Evolutionary conservation across 2,888 invertebrate genomes (phyloP), one percentile per base, ranked within the genome.

Genomic region (Brachyptera risi): DNA sequence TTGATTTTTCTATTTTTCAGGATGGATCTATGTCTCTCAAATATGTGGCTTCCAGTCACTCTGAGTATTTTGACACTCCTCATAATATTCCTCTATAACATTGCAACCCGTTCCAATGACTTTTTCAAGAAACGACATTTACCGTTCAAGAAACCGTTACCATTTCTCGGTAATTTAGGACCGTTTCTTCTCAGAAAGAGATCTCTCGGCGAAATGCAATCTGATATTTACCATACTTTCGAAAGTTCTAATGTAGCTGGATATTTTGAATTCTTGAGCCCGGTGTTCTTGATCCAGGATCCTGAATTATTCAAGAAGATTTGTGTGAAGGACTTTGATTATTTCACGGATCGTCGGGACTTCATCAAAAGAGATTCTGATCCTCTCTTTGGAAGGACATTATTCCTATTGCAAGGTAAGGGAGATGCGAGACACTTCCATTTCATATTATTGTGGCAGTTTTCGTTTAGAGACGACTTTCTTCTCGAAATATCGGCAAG

Each of bases 271-370:
- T 51, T 51, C 51, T 2, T 51, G 51, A 26, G 15, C 7, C 51
- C 51, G 2, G 35, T 51, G 51, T 1, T 31, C 9, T 31, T 51
- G 51, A 21, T 51, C 17, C 54, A 38, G 24, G 65, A 65, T 31
- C 62, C 64, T 13, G 63, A 62, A 26, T 37, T 65, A 15, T 58
- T 65, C 23, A 63, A 63, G 50, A 21, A 54, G 35, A 54, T 63
- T 37, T 37, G 60, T 13, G 54, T 63, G 3, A 63, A 63, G 54
- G 60, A 60, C 9, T 54, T 56, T 21, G 60, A 60, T 37, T 23
- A 42, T 37, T 60, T 60, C 19, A 51, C 56, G 1, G 56, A 60
- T 24, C 54, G 56, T 15, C 17, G 13, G 13, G 9, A 15, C 5
- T 47, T 37, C 4, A n/a, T 54, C 23, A 56, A 13, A 4, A 56